Evolutionary conservation across 2,888 invertebrate genomes (phyloP).

Genomic region (Cephus nigrinus): DNA sequence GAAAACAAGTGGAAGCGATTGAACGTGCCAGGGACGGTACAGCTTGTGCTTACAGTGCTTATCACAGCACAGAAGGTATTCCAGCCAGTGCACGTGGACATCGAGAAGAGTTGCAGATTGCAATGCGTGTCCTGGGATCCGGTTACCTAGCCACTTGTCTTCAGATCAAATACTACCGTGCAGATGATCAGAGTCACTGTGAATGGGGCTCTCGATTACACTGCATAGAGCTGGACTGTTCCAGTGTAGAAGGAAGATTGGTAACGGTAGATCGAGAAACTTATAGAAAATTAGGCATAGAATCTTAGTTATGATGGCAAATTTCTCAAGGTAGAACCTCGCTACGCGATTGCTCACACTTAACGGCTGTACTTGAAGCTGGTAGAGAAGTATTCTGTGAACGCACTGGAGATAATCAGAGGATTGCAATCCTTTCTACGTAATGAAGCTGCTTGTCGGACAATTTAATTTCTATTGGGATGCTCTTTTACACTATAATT

Average conservation of each 20-base stretch:
- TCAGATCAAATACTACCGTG: constrained; percentile 70
- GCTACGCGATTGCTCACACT: neutral
- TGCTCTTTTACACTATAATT: neutral
- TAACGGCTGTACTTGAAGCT: neutral
- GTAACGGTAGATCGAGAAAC: constrained; percentile 67
- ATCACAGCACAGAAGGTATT: constrained; percentile 65
- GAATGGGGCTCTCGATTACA: constrained; percentile 69
- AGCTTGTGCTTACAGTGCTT: constrained; percentile 68
- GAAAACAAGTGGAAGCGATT: constrained; percentile 60
- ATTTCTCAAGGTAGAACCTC: neutral
- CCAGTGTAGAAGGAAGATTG: constrained; percentile 65
- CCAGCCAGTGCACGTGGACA: constrained; percentile 65
- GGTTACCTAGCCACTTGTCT: constrained; percentile 68
- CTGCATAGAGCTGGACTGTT: constrained; percentile 70
- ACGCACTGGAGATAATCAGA: neutral
- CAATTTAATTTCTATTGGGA: neutral
- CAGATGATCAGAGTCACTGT: constrained; percentile 68
- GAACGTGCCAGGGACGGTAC: constrained; percentile 67
- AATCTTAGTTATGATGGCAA: constrained; percentile 38
- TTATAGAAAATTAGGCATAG: constrained; percentile 63
- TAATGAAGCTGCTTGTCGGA: neutral
- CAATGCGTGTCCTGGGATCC: constrained; percentile 67
- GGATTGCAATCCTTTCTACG: neutral
- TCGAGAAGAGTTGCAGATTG: constrained; percentile 66
- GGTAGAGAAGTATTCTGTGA: neutral